phyloP scores from a whole-genome alignment of 1,140 invertebrate species.

The Anoplolepis gracilipes region DNA sequence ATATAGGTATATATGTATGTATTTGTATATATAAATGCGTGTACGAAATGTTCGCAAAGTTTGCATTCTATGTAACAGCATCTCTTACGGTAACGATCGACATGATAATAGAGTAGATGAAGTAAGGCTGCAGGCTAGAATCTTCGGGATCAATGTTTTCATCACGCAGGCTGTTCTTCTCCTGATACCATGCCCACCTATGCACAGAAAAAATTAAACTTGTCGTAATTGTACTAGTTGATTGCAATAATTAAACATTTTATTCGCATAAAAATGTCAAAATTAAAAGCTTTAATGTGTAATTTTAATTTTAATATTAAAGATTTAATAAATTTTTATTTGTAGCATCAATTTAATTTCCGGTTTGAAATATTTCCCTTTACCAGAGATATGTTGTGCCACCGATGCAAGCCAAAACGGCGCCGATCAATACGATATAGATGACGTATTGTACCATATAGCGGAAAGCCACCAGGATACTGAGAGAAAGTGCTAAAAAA shows the following conservation, averaged over 20 bases:
- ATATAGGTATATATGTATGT: neutral
- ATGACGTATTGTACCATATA: constrained; percentile 89
- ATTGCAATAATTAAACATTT: neutral
- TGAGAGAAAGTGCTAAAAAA: constrained; percentile 87
- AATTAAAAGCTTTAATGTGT: neutral
- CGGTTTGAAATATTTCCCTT: constrained; percentile 63
- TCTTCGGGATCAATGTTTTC: constrained; percentile 80
- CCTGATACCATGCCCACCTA: constrained; percentile 76
- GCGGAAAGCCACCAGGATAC: constrained; percentile 88
- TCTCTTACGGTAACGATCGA: constrained; percentile 87
- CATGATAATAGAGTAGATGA: constrained; percentile 88
- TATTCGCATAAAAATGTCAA: neutral
- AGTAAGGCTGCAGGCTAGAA: constrained; percentile 81
- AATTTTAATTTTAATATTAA: too few relatives aligned
- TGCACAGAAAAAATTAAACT: neutral
- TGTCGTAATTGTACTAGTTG: neutral
- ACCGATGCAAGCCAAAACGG: constrained; percentile 87
- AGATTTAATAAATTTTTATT: too few relatives aligned
- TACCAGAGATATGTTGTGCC: constrained; percentile 90
- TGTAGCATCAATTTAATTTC: neutral
- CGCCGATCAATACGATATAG: constrained; percentile 89
- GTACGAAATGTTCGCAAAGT: neutral
- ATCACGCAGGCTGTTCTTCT: constrained; percentile 79
- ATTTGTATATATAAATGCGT: neutral
- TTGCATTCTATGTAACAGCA: neutral